A percentile compares a stretch with the other conserved stretches of the same genome.
These are phyloP conservation scores for Neelides sp. DNA, from an alignment of 1,140 invertebrate species.

Conservation along the genomic window DNA sequence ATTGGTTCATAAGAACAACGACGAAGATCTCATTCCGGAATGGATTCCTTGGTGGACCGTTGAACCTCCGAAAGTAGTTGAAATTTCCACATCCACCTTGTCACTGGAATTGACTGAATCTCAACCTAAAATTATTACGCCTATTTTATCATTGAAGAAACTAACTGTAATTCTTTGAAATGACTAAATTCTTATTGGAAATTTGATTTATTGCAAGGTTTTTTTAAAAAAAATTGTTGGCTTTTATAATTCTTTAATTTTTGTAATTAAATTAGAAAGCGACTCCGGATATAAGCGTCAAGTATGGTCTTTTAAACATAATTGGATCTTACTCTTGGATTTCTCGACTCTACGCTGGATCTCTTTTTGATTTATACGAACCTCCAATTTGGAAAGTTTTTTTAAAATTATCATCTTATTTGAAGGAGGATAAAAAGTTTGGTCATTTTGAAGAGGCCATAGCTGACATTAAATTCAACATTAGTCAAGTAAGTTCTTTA, in stretches of 20 bases:
- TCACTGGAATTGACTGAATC: constrained; percentile 7
- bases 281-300: constrained; percentile 11
- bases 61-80: constrained; percentile 6
- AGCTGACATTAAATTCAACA: constrained; percentile 12
- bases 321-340: constrained; percentile 19
- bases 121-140: neutral
- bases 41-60: constrained; percentile 60
- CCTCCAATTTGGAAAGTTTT: constrained; percentile 2
- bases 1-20: constrained; percentile 45
- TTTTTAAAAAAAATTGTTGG: constrained; percentile 11
- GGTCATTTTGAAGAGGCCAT: constrained; percentile 13
- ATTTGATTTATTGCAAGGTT: constrained; percentile 8
- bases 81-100: too few relatives aligned
- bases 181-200: constrained; percentile 6
- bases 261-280: constrained; percentile 15
- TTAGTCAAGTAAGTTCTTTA: constrained; percentile 20
- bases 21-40: constrained; percentile 47
- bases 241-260: neutral
- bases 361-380: neutral
- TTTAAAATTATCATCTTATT: constrained; percentile 13
- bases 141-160: neutral
- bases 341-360: constrained; percentile 11
- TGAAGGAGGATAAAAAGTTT: constrained; percentile 12
- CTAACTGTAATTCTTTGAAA: neutral
- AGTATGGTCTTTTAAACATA: constrained; percentile 15